A percentile compares a stretch with the other conserved stretches of the same genome.
phyloP scores from a whole-genome alignment of 2,888 invertebrate species.

The Caenorhabditis uteleia region DNA sequence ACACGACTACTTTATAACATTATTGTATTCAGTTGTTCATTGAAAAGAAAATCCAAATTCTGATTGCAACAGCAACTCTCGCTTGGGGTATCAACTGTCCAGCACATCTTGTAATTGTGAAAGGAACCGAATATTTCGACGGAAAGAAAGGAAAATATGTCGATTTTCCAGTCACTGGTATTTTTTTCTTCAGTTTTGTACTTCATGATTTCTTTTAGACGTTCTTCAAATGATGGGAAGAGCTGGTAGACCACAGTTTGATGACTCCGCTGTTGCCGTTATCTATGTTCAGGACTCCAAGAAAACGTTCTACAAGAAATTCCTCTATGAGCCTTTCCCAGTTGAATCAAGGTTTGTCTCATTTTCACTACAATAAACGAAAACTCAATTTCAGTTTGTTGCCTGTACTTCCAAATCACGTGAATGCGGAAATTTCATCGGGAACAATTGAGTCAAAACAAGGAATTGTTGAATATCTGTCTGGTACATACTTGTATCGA shows the following conservation, averaged over 20 bases:
- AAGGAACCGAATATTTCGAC: conserved; percentile 96
- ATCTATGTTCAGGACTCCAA: conserved; percentile 84
- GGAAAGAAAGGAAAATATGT: conserved; percentile 94
- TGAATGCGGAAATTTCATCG: conserved; percentile 91
- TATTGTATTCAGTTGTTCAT: conserved; percentile 59
- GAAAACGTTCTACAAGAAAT: conserved; percentile 98
- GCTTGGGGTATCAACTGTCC: conserved; percentile 99
- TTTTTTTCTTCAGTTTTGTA: background rate
- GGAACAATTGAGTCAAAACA: conserved; percentile 81
- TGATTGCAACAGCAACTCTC: conserved; percentile 93
- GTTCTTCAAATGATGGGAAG: conserved; percentile 99
- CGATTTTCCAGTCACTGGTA: conserved; percentile 94
- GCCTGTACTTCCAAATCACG: conserved; percentile 89
- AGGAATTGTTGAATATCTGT: conserved; percentile 90
- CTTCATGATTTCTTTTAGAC: conserved; percentile 74
- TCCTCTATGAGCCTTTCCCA: conserved; percentile 97
- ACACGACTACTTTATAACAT: no score
- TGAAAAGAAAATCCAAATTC: conserved; percentile 75
- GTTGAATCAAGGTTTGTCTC: conserved; percentile 91
- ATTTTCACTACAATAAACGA: conserved; percentile 9
- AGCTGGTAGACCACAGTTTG: conserved; percentile 95
- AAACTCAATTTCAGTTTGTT: conserved; percentile 77
- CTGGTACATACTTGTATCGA: conserved; percentile 97
- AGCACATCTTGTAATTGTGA: conserved; percentile 82
- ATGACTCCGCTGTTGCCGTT: conserved; percentile 81